These are phyloP conservation scores for Linnaemya tessellans DNA, from an alignment of 2,888 invertebrate species.

Conservation along the genomic window DNA sequence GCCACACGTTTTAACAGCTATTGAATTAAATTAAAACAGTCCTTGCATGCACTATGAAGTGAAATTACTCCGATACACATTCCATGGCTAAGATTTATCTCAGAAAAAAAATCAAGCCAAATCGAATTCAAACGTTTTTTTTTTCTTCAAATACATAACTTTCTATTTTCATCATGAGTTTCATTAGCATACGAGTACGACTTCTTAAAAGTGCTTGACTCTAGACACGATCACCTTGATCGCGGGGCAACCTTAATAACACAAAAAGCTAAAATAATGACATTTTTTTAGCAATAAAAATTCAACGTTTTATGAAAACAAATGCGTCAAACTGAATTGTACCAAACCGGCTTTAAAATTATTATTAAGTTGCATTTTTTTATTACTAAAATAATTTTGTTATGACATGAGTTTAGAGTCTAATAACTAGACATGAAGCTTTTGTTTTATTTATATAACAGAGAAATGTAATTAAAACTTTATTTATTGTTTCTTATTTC, in stretches of 20 bases:
- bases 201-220: slow-evolving; percentile 24
- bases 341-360: slow-evolving; percentile 16
- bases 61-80: not conserved
- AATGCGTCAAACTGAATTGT: not conserved
- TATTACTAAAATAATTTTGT: not conserved
- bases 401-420: not conserved
- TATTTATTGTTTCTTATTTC: too few relatives aligned
- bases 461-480: not conserved
- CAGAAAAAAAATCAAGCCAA: not conserved
- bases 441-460: not conserved
- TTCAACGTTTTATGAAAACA: slow-evolving; percentile 4
- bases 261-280: not conserved
- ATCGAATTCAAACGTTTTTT: not conserved
- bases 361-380: not conserved
- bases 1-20: not conserved
- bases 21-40: not conserved
- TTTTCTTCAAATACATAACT: not conserved
- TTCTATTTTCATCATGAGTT: not conserved
- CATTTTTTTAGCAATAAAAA: slow-evolving; percentile 14
- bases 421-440: not conserved
- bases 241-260: slow-evolving; percentile 27
- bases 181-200: slow-evolving; percentile 33
- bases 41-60: not conserved
- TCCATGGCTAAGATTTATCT: not conserved
- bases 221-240: slow-evolving; percentile 40